Evolutionary conservation across 2,113 vertebrate genomes (phyloP), one percentile per base, ranked within the genome.

Genomic region (Equus quagga): DNA sequence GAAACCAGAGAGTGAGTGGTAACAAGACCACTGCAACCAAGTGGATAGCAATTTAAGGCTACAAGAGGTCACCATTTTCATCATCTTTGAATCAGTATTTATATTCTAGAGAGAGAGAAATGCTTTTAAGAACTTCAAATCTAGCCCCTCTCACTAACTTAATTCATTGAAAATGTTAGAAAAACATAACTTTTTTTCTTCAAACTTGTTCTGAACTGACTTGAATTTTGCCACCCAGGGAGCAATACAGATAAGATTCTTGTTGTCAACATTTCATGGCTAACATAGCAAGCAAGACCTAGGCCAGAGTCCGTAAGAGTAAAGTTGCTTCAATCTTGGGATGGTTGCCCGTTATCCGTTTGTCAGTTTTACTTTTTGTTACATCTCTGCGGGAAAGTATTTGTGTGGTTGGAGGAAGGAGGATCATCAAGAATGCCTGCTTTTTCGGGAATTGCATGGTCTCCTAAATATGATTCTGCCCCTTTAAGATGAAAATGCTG

Each of bases 211-310:
- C 95, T 93, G 72, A 96, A 85, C 78, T 93, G 92, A 97, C 85
- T 93, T 91, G 46, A 92, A 70, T 96, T 94, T 97, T 96, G 75
- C 89, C 92, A 96, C 92, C 69, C 58, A 87, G 75, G 73, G 89
- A 96, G 79, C 33, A 93, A 93, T 96, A 97, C 83, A 95, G 84
- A 83, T 95, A 94, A 94, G 82, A 96, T 91, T 93, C 69, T 86
- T 49, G 24, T 51, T 92, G 92, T 79, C 97, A 96, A 84, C 3
- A 1, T 75, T 92, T 96, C 46, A 79, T 73, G 76, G 89, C 72
- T 88, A 70, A 65, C 78, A 28, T 56, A 78, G 31, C 31, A 78
- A 19, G 14, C 79, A 92, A 65, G 89, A 83, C 86, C 58, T 70
- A 60, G 56, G 81, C 64, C 72, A 78, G 44, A 15, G 18, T 41